Percentiles rank a stretch among this genome's conserved stretches.
These are phyloP conservation scores for Sebastes minor DNA, from an alignment of 2,797 vertebrate species.

Conservation along the genomic window DNA sequence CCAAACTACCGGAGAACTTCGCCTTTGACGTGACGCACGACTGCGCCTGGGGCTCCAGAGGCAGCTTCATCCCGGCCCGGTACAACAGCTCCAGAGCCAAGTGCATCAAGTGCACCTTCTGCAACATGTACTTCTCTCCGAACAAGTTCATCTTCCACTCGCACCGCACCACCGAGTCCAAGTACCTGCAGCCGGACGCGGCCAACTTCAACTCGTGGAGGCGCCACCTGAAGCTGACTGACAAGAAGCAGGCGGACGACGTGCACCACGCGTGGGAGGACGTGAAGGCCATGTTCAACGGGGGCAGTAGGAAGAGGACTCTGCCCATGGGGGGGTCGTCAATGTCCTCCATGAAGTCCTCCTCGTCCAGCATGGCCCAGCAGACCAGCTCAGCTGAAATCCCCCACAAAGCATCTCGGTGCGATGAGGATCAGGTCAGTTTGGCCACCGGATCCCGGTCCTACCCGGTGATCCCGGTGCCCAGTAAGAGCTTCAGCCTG, in stretches of 20 bases:
- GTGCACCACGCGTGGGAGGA: constrained; percentile 95
- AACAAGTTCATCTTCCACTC: constrained; percentile 96
- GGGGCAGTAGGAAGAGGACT: constrained; percentile 92
- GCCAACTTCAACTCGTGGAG: constrained; percentile 95
- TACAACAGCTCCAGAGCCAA: constrained; percentile 94
- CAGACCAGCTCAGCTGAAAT: constrained; percentile 74
- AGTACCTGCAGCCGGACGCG: constrained; percentile 92
- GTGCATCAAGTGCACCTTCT: constrained; percentile 92
- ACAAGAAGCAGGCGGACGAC: constrained; percentile 86
- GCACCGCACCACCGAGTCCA: constrained; percentile 90
- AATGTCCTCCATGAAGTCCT: constrained; percentile 47
- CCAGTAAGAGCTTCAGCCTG: constrained; percentile 93
- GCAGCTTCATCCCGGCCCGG: constrained; percentile 90
- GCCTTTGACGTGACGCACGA: constrained; percentile 91
- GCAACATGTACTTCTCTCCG: constrained; percentile 93
- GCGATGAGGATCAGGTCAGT: constrained; percentile 77
- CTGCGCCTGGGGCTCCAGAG: constrained; percentile 90
- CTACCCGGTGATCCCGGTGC: constrained; percentile 95
- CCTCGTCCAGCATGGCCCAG: constrained; percentile 67
- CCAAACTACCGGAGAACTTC: constrained; percentile 91
- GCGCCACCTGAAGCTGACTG: constrained; percentile 90
- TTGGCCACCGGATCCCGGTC: constrained; percentile 82
- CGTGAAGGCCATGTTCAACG: constrained; percentile 98
- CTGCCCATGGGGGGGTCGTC: constrained; percentile 85
- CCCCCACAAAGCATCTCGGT: constrained; percentile 80